Evolutionary conservation across 2,888 invertebrate species (phyloP).

Genomic region (Muscina levida): DNA sequence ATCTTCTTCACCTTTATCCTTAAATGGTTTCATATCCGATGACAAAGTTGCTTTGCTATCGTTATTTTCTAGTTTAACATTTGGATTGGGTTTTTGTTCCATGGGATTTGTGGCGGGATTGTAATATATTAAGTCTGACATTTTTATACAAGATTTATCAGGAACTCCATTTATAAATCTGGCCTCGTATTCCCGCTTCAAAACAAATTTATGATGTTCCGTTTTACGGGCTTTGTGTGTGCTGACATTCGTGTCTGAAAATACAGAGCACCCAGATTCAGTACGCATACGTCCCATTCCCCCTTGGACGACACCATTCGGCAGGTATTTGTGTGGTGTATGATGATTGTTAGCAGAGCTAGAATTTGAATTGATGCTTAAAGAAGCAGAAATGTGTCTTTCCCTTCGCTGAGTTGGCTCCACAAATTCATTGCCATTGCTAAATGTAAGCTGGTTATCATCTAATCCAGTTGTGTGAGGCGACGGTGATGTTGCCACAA

Average conservation of each 20-base stretch:
- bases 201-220: conserved; percentile 80
- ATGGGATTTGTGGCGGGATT: conserved; percentile 91
- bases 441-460: conserved; percentile 32
- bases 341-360: conserved; percentile 65
- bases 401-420: conserved; percentile 72
- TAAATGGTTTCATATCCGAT: conserved; percentile 46
- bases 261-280: conserved; percentile 78
- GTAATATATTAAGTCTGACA: conserved; percentile 96
- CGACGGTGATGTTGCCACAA: conserved; percentile 81
- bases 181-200: conserved; percentile 75
- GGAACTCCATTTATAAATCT: conserved; percentile 78
- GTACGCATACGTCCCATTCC: conserved; percentile 77
- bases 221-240: conserved; percentile 76
- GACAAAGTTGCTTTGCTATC: conserved; percentile 43
- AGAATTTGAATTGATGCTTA: conserved; percentile 38
- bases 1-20: conserved; percentile 62
- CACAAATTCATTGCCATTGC: conserved; percentile 63
- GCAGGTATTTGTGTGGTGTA: conserved; percentile 72
- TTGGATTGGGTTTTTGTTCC: conserved; percentile 78
- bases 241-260: conserved; percentile 73
- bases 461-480: conserved; percentile 68
- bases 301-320: conserved; percentile 71
- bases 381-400: conserved; percentile 71
- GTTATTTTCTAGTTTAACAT: conserved; percentile 54
- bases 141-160: conserved; percentile 87